A percentile compares a stretch with the other conserved stretches of the same genome.
These are phyloP conservation scores for Epizoanthus stellaris DNA, from an alignment of 92 coral and sea anemone genomes.

Conservation along the genomic window DNA sequence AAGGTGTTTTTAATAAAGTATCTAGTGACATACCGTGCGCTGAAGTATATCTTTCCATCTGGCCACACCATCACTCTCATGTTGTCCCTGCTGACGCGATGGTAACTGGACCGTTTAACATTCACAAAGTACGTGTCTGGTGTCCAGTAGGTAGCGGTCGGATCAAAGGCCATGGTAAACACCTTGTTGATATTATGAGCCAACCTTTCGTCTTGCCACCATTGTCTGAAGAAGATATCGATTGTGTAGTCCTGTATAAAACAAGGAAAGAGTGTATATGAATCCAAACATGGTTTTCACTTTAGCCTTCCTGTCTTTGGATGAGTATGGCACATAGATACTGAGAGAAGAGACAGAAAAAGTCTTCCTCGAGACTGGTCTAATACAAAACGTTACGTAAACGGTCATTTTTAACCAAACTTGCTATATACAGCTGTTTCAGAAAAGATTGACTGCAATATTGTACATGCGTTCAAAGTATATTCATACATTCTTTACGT, in stretches of 20 bases:
- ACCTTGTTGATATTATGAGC: slow-evolving; percentile 71
- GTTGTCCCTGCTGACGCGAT: slow-evolving; percentile 76
- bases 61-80: slow-evolving; percentile 75
- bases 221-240: slow-evolving; percentile 91
- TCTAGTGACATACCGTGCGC: slow-evolving; percentile 67
- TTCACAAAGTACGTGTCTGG: slow-evolving; percentile 91
- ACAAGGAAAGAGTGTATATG: neutral
- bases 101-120: slow-evolving; percentile 76
- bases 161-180: slow-evolving; percentile 76
- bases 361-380: no score
- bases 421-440: no score
- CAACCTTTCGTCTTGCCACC: slow-evolving; percentile 85
- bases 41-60: slow-evolving; percentile 80
- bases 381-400: no score
- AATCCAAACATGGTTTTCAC: neutral
- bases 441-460: no score
- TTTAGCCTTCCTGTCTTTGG: no score
- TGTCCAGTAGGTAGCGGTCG: slow-evolving; percentile 72
- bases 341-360: no score
- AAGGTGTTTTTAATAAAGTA: no score
- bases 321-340: no score
- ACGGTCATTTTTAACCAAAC: no score
- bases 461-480: no score
- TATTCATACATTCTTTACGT: no score
- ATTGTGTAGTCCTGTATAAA: slow-evolving; percentile 72